Evolutionary conservation across 2,888 invertebrate species (phyloP).

Genomic region (Chymomyza caudatula): DNA sequence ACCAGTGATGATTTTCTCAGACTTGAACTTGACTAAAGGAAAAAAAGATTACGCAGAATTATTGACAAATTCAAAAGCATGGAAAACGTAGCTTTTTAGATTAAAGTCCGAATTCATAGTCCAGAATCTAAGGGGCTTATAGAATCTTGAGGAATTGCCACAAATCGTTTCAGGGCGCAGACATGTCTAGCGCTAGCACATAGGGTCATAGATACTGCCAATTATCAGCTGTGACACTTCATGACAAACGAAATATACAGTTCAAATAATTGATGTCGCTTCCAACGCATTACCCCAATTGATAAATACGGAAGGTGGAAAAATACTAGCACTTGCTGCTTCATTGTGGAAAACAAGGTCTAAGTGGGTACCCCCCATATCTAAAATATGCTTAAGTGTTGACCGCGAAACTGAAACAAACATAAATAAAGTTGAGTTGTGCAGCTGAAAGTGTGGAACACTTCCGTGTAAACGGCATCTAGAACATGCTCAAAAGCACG

Average conservation of each 20-base stretch:
- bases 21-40: no score
- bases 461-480: slow-evolving; percentile 30
- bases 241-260: not conserved
- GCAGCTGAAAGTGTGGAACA: not conserved
- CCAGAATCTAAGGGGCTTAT: no score
- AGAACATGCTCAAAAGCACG: slow-evolving; percentile 34
- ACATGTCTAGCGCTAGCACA: no score
- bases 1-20: no score
- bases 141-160: no score
- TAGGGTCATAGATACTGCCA: not conserved
- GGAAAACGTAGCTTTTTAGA: no score
- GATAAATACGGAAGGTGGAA: not conserved
- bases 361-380: not conserved
- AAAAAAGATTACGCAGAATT: no score
- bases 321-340: no score
- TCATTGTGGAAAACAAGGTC: not conserved
- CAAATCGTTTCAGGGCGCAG: no score
- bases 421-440: not conserved
- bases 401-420: slow-evolving; percentile 18
- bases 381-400: slow-evolving; percentile 36
- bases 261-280: not conserved
- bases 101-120: no score
- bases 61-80: no score
- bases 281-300: not conserved
- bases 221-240: not conserved